Base-by-base conservation (phyloP, 2,888 invertebrate species). In the Leptopilina drosophilae region DNA sequence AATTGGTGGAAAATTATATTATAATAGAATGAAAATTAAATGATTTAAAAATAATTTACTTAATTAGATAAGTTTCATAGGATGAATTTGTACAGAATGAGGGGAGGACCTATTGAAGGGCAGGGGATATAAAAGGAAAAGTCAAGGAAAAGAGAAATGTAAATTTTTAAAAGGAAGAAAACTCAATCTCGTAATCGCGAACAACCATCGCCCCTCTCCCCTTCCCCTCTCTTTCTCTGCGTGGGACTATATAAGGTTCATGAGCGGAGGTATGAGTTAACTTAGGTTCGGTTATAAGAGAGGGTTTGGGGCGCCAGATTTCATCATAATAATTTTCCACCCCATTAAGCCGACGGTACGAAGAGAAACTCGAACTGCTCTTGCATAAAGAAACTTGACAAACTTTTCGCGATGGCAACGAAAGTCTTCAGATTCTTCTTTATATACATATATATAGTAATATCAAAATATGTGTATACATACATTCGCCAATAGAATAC, bases 311-410 rank as follows among this genome's bases (percentile, higher is more conserved):
- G 82, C 83, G 85, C 87, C 87, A 89, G 90, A 90, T 91, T 91
- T 91, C 90, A 90, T 90, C 90, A 88, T 91, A 89, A 91, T 91
- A 91, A 91, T 91, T 91, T 91, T 90, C 91, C 89, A 85, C 84
- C 78, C 90, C 91, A 91, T 91, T 91, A 91, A 89, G 83, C 86
- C 82, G 80, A 77, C 82, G 85, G 85, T 85, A 80, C 78, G 80
- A 77, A 67, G 85, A 80, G 78, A 81, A 82, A 81, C 82, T 73
- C 83, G 86, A 87, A 84, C 86, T 83, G 85, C 85, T 85, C 85
- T 87, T 86, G 87, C 88, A 87, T 87, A 89, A 89, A 86, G 84
- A 87, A 33, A 86, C 85, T 87, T 85, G 86, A 86, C 87, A 84
- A 88, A 86, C 87, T 87, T 85, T 82, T 76, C 77, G 77, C 79